phyloP scores from a whole-genome alignment of 1,140 invertebrate genomes.

The Antheraea pernyi region DNA sequence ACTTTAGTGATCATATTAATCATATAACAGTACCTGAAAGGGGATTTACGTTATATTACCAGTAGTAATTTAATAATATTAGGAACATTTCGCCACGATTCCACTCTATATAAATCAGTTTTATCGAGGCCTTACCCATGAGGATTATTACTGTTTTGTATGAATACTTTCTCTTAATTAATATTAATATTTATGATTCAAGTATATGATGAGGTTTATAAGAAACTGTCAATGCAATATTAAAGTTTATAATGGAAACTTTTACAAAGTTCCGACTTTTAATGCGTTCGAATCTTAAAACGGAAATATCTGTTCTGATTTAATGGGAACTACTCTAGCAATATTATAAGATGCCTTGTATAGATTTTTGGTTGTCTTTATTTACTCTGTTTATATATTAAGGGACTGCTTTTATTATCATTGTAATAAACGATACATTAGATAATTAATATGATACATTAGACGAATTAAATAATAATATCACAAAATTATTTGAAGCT shows the following conservation, averaged over 20 bases:
- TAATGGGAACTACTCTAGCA: too few relatives aligned
- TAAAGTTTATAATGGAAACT: not conserved
- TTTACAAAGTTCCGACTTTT: not conserved
- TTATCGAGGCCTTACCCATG: constrained; percentile 37
- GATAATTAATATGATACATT: too few relatives aligned
- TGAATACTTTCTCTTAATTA: not conserved
- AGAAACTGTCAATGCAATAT: not conserved
- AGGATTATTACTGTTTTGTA: constrained; percentile 36
- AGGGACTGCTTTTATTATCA: too few relatives aligned
- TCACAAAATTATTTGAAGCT: too few relatives aligned
- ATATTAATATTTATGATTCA: not conserved
- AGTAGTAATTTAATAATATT: constrained; percentile 57
- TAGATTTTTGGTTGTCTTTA: too few relatives aligned
- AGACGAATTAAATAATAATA: too few relatives aligned
- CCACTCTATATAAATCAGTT: constrained; percentile 46
- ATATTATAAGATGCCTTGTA: too few relatives aligned
- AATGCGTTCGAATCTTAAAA: too few relatives aligned
- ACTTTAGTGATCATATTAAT: constrained; percentile 50
- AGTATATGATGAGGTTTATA: not conserved
- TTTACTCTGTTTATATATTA: too few relatives aligned
- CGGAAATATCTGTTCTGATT: too few relatives aligned
- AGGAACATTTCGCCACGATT: constrained; percentile 41
- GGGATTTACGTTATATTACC: constrained; percentile 33
- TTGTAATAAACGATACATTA: too few relatives aligned
- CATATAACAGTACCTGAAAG: constrained; percentile 35